Evolutionary conservation across 2,113 vertebrate genomes (phyloP).

Genomic region (Odocoileus virginianus): DNA sequence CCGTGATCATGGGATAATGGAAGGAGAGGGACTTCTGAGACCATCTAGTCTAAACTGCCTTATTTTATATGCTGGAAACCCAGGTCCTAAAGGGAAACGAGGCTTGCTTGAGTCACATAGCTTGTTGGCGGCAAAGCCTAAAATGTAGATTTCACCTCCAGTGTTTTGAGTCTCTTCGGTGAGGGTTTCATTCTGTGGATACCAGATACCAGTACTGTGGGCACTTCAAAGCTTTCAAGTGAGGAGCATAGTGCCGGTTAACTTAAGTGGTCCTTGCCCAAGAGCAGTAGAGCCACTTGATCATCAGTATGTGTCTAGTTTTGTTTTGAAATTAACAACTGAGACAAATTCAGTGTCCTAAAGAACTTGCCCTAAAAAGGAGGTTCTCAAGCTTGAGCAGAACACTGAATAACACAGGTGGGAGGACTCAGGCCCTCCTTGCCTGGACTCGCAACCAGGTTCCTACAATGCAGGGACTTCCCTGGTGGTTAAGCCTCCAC

Average conservation of each 20-base stretch:
- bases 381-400: neutral
- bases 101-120: neutral
- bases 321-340: neutral
- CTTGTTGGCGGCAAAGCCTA: neutral
- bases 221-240: neutral
- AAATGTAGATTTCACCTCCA: neutral
- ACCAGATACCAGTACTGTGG: neutral
- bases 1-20: neutral
- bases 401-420: neutral
- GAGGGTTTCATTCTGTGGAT: neutral
- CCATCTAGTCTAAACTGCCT: neutral
- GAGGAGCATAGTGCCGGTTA: neutral
- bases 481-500: neutral
- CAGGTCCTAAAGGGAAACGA: neutral
- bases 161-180: neutral
- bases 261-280: neutral
- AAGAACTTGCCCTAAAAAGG: neutral
- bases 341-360: neutral
- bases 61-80: slow-evolving; percentile 25
- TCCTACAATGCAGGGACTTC: neutral
- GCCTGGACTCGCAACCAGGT: neutral
- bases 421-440: neutral
- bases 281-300: neutral
- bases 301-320: neutral
- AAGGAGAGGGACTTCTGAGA: neutral